phyloP scores from a whole-genome alignment of 2,113 vertebrate species.

The Cairina moschata region DNA sequence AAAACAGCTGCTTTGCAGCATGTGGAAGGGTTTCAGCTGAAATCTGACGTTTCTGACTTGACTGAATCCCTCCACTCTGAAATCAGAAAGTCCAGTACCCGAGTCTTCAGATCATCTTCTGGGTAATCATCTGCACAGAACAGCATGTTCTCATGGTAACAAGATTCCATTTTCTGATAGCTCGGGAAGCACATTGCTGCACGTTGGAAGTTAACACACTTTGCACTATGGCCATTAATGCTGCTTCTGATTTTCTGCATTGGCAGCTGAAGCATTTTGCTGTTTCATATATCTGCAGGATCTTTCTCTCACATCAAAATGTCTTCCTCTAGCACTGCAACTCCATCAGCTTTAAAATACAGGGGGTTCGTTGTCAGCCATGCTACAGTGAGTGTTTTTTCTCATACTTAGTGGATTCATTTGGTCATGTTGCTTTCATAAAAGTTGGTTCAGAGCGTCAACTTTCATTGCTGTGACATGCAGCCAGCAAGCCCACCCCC shows the following conservation, averaged over 20 bases:
- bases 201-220: neutral
- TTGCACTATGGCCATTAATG: neutral
- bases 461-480: accelerated
- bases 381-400: neutral
- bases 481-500: neutral
- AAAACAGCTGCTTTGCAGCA: neutral
- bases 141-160: neutral
- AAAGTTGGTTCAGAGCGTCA: neutral
- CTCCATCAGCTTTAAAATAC: neutral
- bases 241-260: neutral
- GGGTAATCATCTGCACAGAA: neutral
- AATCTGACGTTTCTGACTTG: neutral
- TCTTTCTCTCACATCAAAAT: neutral
- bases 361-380: neutral
- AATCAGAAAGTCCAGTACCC: neutral
- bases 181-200: neutral
- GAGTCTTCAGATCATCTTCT: neutral
- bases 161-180: neutral
- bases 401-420: neutral
- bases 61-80: neutral
- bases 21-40: neutral
- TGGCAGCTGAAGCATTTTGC: neutral
- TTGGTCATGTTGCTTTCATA: neutral
- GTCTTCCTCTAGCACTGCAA: neutral
- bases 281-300: neutral